Evolutionary conservation across 1,140 invertebrate genomes (phyloP), one percentile per base, ranked within the genome.

Genomic region (Drosophila malerkotliana): DNA sequence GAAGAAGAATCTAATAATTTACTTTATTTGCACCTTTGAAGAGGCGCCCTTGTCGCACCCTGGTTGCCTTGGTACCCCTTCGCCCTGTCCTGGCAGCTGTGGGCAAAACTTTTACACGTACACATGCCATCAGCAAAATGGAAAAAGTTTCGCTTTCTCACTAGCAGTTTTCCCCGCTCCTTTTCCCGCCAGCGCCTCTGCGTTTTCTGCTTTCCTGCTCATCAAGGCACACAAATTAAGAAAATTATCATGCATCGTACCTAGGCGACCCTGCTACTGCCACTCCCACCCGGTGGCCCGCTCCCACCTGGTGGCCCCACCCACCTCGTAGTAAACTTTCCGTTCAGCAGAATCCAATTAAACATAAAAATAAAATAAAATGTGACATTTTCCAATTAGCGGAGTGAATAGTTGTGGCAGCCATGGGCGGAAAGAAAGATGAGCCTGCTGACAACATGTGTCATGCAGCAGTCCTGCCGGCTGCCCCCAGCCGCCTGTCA

Each of bases 21-120:
- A 87, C 83, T 87, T 87, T 87, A 87, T 87, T 87, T 87, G 83
- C 83, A 88, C 83, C 83, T 87, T 79, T 87, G 83, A 87, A 83
- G 83, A 83, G 75, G 67, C 66, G 44, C 54, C 49, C 62, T 73
- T 64, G 59, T 58, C 39, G n/a, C 41, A 14, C 18, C 32, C n/a
- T 7, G 26, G 26, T 28, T 28, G 28, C 15, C 44, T 37, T 18
- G 5, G 26, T 10, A 15, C 10, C 15, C 30, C 26, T 41, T 7
- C 30, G 26, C 26, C 39, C 44, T 14, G 9, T 34, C 32, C 37
- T 30, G 32, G 37, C 55, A 28, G 53, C 71, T 75, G 59, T 51
- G 72, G 72, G 75, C 47, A 87, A 74, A 76, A 85, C 69, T 85
- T 87, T 82, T 79, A 66, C 82, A 87, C 82, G 74, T 82, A 83